phyloP scores from a whole-genome alignment of 92 coral and sea anemone species.

The Epizoanthus illoricatus region DNA sequence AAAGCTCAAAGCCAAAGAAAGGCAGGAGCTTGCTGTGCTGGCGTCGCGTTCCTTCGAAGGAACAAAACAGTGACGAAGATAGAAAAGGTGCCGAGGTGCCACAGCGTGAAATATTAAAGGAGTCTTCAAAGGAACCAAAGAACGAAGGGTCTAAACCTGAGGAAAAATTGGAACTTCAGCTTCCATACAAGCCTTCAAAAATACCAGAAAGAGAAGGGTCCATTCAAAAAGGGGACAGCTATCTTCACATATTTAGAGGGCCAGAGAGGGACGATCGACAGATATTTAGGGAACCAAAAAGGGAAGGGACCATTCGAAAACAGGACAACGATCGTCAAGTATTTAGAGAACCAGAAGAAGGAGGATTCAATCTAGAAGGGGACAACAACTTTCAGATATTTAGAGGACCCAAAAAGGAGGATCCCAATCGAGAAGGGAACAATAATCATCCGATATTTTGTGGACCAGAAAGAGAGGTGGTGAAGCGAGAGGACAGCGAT shows the following conservation, averaged over 20 bases:
- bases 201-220: background rate
- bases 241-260: background rate
- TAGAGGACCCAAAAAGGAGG: too few relatives aligned
- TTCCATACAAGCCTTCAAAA: background rate
- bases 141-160: background rate
- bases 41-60: background rate
- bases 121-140: background rate
- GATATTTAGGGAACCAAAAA: background rate
- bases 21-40: slow-evolving; percentile 12
- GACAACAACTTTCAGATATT: background rate
- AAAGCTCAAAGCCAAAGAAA: slow-evolving; percentile 16
- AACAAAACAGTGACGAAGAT: slow-evolving; percentile 3
- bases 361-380: background rate
- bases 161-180: background rate
- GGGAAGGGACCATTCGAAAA: background rate
- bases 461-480: background rate
- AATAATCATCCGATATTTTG: too few relatives aligned
- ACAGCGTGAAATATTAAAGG: background rate
- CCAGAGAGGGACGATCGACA: background rate
- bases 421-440: background rate
- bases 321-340: background rate
- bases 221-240: background rate
- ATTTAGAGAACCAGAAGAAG: background rate
- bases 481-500: background rate
- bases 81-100: background rate